Conservation (phyloP, 2,797 vertebrate genomes). For the Hyperoplus lanceolatus region DNA sequence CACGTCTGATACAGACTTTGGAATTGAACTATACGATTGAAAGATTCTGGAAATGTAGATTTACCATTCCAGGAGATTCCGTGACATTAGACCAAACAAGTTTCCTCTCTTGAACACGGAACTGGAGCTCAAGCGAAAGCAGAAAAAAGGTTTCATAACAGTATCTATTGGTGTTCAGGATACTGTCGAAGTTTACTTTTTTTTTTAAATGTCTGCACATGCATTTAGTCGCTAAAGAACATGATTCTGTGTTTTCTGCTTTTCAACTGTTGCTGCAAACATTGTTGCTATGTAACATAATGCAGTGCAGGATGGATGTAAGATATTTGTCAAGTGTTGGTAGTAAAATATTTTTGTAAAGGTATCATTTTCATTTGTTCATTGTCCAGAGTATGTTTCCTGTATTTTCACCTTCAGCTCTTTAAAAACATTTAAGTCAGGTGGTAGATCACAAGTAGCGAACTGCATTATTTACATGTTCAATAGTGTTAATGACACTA, state of each 20-base stretch:
- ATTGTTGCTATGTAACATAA: conserved; percentile 15
- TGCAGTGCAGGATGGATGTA: conserved; percentile 26
- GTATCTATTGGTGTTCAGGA: conserved; percentile 16
- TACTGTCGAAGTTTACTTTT: conserved; percentile 37
- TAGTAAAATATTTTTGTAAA: conserved; percentile 54
- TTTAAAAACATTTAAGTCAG: neutral
- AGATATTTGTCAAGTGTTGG: conserved; percentile 55
- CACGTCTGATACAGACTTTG: conserved; percentile 10
- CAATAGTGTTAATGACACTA: neutral
- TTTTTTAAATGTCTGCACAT: conserved; percentile 27
- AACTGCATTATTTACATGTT: neutral
- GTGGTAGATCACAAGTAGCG: neutral
- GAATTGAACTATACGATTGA: neutral
- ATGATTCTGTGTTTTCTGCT: conserved; percentile 21
- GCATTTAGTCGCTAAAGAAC: conserved; percentile 19
- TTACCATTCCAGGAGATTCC: no score
- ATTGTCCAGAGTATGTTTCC: neutral
- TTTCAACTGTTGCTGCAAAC: conserved; percentile 12
- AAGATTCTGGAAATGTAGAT: conserved; percentile 8
- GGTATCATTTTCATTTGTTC: neutral
- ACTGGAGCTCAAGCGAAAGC: neutral
- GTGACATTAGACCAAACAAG: conserved; percentile 14
- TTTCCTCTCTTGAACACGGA: conserved; percentile 17
- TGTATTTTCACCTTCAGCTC: neutral
- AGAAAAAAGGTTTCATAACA: conserved; percentile 1